These are phyloP conservation scores for Cydia fagiglandana DNA, from an alignment of 1,140 invertebrate species.

Conservation along the genomic window DNA sequence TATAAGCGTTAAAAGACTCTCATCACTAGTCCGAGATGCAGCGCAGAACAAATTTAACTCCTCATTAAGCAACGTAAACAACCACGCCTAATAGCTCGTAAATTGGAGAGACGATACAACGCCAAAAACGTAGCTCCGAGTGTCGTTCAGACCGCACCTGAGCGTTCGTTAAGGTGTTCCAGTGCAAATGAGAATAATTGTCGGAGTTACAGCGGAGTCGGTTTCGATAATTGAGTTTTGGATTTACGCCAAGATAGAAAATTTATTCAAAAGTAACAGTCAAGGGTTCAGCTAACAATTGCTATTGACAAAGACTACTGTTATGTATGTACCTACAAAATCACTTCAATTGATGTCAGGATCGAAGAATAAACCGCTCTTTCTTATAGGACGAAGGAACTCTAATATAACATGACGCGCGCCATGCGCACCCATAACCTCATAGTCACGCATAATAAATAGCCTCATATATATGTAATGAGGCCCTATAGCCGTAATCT, in stretches of 20 bases:
- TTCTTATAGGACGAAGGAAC: too few relatives aligned
- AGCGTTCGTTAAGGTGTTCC: constrained; percentile 63
- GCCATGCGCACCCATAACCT: too few relatives aligned
- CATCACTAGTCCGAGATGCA: not conserved
- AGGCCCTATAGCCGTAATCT: too few relatives aligned
- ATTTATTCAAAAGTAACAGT: constrained; percentile 11
- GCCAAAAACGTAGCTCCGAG: constrained; percentile 32
- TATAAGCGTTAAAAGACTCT: not conserved
- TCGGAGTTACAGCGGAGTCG: constrained; percentile 51
- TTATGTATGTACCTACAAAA: too few relatives aligned
- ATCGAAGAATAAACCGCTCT: too few relatives aligned
- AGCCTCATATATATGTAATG: too few relatives aligned
- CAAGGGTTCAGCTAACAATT: not conserved
- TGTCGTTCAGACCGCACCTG: constrained; percentile 49
- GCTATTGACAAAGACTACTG: not conserved
- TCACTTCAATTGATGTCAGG: too few relatives aligned
- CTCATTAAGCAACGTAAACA: constrained; percentile 25
- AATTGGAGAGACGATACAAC: constrained; percentile 21
- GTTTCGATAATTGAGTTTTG: constrained; percentile 71
- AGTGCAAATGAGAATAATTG: constrained; percentile 69
- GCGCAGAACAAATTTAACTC: constrained; percentile 23
- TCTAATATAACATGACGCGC: too few relatives aligned
- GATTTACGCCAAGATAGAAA: constrained; percentile 57
- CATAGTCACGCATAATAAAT: too few relatives aligned
- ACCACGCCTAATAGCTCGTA: constrained; percentile 11